A percentile compares a stretch with the other conserved stretches of the same genome.
These are phyloP conservation scores for Ophioninae sp. DNA, from an alignment of 2,888 invertebrate genomes.

Conservation along the genomic window DNA sequence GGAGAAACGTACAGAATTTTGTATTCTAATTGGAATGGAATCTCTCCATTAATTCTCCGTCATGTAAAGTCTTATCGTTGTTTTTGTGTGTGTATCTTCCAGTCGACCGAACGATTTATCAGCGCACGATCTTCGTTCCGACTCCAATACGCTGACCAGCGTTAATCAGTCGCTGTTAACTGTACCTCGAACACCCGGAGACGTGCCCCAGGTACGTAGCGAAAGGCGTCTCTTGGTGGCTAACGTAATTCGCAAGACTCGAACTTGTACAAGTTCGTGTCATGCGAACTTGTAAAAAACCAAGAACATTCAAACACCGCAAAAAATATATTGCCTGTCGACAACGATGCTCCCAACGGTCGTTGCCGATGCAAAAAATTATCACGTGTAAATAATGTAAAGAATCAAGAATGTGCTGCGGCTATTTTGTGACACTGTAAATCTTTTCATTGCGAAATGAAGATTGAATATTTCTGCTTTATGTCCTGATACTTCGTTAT, in stretches of 20 bases:
- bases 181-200: constrained; percentile 87
- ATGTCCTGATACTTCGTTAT: constrained; percentile 22
- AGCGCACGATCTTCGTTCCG: constrained; percentile 69
- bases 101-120: constrained; percentile 72
- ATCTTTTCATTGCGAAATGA: constrained; percentile 26
- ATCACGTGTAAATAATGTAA: constrained; percentile 54
- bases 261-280: background rate
- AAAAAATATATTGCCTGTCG: constrained; percentile 5
- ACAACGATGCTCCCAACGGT: background rate
- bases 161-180: constrained; percentile 81
- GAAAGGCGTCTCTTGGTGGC: constrained; percentile 62
- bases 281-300: background rate
- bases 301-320: background rate
- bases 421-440: constrained; percentile 40
- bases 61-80: background rate
- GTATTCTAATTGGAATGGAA: background rate
- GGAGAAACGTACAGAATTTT: background rate
- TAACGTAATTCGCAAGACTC: constrained; percentile 41
- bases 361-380: constrained; percentile 11
- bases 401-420: constrained; percentile 16
- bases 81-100: constrained; percentile 25
- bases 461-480: constrained; percentile 16
- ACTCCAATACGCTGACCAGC: constrained; percentile 73
- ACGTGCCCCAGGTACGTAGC: constrained; percentile 84
- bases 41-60: background rate